Evolutionary conservation across 2,113 vertebrate species (phyloP).

Genomic region (Gallinago paraguaiae): DNA sequence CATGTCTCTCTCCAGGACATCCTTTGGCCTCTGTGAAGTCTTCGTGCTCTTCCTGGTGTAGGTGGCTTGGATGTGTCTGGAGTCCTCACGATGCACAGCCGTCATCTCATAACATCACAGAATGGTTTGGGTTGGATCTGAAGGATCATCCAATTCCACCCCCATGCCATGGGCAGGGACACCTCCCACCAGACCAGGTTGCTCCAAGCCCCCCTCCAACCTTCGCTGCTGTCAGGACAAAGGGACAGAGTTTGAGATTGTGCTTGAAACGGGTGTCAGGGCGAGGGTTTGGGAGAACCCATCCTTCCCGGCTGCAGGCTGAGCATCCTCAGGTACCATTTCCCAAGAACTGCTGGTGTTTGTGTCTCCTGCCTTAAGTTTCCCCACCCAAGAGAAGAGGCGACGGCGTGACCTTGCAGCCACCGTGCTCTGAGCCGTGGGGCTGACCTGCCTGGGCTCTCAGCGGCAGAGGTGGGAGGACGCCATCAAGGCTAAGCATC

Average conservation of each 20-base stretch:
- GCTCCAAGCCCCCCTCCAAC: neutral
- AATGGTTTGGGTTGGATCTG: neutral
- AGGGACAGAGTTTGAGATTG: neutral
- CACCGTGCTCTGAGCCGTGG: fast-evolving
- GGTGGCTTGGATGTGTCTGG: neutral
- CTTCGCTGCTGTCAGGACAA: neutral
- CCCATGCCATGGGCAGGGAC: neutral
- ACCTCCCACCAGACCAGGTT: neutral
- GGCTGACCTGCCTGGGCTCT: neutral
- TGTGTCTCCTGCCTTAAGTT: neutral
- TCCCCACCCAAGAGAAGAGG: neutral
- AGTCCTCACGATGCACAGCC: neutral
- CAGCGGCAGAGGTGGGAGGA: neutral
- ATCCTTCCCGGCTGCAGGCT: fast-evolving
- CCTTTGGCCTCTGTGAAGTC: neutral
- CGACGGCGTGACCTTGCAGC: fast-evolving
- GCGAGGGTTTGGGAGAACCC: neutral
- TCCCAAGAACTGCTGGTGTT: fast-evolving
- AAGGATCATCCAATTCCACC: neutral
- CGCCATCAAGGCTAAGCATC: neutral
- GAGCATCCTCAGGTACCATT: neutral
- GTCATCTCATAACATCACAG: neutral
- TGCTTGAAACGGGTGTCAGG: neutral
- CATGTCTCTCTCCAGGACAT: neutral
- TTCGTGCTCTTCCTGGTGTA: fast-evolving